These are phyloP conservation scores for Forbesichthys agassizii DNA, from an alignment of 2,113 vertebrate species.

Conservation along the genomic window DNA sequence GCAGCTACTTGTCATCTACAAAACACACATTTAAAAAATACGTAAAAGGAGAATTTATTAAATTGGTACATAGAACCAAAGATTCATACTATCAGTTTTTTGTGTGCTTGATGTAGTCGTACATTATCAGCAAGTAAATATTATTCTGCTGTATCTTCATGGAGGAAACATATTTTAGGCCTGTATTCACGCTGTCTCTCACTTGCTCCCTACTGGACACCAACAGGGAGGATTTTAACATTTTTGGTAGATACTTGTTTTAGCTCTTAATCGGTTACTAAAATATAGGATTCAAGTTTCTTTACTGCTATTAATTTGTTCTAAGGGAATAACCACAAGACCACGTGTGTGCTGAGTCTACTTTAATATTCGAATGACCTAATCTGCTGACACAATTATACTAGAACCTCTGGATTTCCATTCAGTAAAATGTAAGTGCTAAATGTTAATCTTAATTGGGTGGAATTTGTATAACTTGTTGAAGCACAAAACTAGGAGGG, in stretches of 20 bases:
- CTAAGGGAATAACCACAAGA: conserved; percentile 80
- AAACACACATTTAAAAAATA: conserved; percentile 30
- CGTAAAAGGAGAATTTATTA: conserved; percentile 56
- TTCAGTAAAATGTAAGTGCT: conserved; percentile 36
- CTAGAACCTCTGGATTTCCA: conserved; percentile 28
- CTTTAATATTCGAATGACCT: conserved; percentile 73
- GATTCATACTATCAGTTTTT: conserved; percentile 55
- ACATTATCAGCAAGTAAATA: conserved; percentile 52
- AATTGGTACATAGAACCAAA: conserved; percentile 74
- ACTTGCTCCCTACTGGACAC: no score
- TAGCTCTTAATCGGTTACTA: conserved; percentile 46
- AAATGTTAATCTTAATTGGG: conserved; percentile 65
- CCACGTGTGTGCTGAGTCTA: conserved; percentile 74
- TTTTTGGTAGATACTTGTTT: no score
- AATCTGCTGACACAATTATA: conserved; percentile 54
- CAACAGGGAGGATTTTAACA: no score
- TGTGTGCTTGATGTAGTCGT: conserved; percentile 57
- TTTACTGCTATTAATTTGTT: conserved; percentile 64
- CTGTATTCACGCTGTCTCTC: no score
- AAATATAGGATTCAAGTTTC: conserved; percentile 63
- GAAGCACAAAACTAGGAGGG: conserved; percentile 79
- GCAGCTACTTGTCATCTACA: conserved; percentile 33
- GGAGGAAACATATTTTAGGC: conserved; percentile 36
- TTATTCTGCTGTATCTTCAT: conserved; percentile 27
- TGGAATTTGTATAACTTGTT: conserved; percentile 65